phyloP scores from a whole-genome alignment of 2,797 vertebrate species.

The Coreius guichenoti region DNA sequence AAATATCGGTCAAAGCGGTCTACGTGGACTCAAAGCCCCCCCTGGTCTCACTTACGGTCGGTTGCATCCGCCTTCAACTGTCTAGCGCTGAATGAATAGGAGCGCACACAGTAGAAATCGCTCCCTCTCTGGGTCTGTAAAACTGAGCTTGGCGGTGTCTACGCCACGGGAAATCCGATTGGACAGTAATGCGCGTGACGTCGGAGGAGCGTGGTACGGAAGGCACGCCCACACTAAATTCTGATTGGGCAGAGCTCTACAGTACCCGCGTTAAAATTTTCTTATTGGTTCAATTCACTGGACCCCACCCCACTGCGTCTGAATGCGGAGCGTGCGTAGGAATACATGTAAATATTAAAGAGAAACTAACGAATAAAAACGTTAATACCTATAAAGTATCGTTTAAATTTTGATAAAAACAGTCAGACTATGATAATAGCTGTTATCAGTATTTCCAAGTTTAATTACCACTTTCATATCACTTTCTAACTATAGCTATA shows the following conservation, averaged over 20 bases:
- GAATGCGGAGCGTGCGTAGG: constrained; percentile 1
- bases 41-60: constrained; percentile 40
- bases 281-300: constrained; percentile 44
- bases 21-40: not conserved
- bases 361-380: not conserved
- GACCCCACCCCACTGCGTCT: constrained; percentile 2
- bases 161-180: constrained; percentile 70
- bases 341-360: constrained; percentile 29
- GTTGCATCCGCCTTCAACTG: constrained; percentile 53
- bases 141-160: constrained; percentile 88
- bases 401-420: not conserved
- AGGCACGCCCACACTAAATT: not conserved
- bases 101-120: constrained; percentile 49
- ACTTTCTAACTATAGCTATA: not conserved
- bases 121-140: constrained; percentile 72
- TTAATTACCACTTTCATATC: not conserved
- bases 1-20: not conserved
- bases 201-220: not conserved
- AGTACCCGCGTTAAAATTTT: not conserved
- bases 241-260: constrained; percentile 27
- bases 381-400: not conserved
- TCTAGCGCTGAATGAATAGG: constrained; percentile 42
- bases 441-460: not conserved
- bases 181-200: constrained; percentile 70
- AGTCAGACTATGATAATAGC: not conserved